Evolutionary conservation across 2,888 invertebrate genomes (phyloP).

Genomic region (Keiferia lycopersicella): DNA sequence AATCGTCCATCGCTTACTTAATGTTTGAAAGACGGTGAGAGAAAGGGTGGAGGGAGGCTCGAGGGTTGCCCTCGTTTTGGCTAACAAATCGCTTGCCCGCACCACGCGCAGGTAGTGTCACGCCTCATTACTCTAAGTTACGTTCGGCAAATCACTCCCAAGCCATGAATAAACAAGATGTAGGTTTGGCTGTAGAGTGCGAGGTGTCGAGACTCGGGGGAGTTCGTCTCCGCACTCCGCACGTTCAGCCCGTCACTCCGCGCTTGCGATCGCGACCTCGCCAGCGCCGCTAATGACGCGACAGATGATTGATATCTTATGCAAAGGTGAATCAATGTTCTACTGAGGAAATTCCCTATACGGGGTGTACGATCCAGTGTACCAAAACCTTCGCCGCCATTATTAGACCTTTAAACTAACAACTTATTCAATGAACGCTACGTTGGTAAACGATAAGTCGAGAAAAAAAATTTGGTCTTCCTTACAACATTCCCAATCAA

Average conservation of each 20-base stretch:
- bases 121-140: constrained; percentile 68
- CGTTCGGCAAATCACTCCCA: constrained; percentile 64
- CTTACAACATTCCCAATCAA: no score
- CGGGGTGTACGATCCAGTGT: no score
- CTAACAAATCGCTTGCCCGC: constrained; percentile 61
- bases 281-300: constrained; percentile 15
- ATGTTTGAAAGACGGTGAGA: constrained; percentile 56
- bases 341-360: neutral
- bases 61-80: constrained; percentile 53
- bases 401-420: no score
- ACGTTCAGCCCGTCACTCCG: constrained; percentile 2
- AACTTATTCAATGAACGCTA: no score
- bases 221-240: neutral
- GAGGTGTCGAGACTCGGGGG: constrained; percentile 14
- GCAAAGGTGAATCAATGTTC: constrained; percentile 4
- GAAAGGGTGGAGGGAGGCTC: constrained; percentile 40
- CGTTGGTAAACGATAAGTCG: no score
- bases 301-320: constrained; percentile 14
- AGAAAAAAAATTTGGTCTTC: no score
- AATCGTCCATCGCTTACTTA: constrained; percentile 66
- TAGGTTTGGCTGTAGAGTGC: constrained; percentile 42
- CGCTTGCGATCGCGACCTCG: neutral
- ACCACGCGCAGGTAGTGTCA: constrained; percentile 67
- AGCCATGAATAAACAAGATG: constrained; percentile 61
- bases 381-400: no score